phyloP scores from a whole-genome alignment of 1,140 invertebrate species.

The Rhizoglyphus robini region DNA sequence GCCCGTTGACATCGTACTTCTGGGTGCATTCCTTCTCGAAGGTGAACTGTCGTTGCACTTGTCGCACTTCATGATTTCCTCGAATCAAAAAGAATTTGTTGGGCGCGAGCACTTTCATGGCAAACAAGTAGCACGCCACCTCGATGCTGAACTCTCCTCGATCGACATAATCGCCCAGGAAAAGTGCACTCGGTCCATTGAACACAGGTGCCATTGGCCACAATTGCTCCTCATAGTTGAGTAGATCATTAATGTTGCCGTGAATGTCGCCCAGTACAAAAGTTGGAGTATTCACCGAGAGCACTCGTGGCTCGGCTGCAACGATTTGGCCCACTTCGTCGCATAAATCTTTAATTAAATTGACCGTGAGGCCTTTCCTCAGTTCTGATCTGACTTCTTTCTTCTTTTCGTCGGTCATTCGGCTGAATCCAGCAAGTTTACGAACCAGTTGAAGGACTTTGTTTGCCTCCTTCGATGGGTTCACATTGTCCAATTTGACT shows the following conservation, averaged over 20 bases:
- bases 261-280: constrained; percentile 45
- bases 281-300: constrained; percentile 38
- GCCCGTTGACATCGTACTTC: constrained; percentile 50
- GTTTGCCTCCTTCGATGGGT: neutral
- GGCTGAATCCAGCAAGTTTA: neutral
- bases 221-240: constrained; percentile 45
- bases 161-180: constrained; percentile 54
- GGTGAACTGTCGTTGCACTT: constrained; percentile 53
- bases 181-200: constrained; percentile 45
- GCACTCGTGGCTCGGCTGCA: constrained; percentile 25
- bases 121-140: constrained; percentile 40
- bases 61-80: constrained; percentile 50
- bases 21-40: constrained; percentile 46
- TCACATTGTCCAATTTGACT: neutral
- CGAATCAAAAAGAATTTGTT: constrained; percentile 44
- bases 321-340: constrained; percentile 29
- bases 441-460: neutral
- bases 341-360: constrained; percentile 25
- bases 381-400: neutral
- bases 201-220: constrained; percentile 45
- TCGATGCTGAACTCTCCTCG: constrained; percentile 46
- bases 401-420: constrained; percentile 18
- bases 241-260: constrained; percentile 45
- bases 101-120: constrained; percentile 48
- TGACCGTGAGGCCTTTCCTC: neutral